phyloP scores from a whole-genome alignment of 1,140 invertebrate genomes.

The Eupeodes corollae region DNA sequence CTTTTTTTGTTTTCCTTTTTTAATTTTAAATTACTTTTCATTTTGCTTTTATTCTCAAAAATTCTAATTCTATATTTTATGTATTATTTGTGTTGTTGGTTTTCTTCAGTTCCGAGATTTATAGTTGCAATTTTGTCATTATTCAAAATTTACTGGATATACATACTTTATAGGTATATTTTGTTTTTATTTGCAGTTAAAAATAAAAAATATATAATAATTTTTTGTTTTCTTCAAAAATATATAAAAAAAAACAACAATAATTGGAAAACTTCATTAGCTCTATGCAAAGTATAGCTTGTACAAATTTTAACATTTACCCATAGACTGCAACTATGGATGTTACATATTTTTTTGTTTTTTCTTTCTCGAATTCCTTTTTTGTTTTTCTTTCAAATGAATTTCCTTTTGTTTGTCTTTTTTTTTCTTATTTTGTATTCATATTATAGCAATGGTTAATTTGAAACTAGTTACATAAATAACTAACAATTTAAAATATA shows the following conservation, averaged over 20 bases:
- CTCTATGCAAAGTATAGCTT: constrained; percentile 84
- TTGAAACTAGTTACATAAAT: constrained; percentile 13
- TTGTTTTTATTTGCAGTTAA: no score
- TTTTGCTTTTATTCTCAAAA: neutral
- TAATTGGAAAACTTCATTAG: constrained; percentile 67
- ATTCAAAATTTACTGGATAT: no score
- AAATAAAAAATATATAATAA: no score
- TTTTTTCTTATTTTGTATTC: neutral
- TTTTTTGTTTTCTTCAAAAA: no score
- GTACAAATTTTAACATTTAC: constrained; percentile 35
- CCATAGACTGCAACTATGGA: no score
- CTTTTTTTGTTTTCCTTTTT: neutral
- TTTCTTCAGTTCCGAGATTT: neutral
- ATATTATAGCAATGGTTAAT: neutral
- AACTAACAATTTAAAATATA: constrained; percentile 10
- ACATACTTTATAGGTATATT: no score
- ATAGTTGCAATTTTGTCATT: neutral
- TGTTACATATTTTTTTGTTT: constrained; percentile 1
- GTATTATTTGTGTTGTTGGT: no score
- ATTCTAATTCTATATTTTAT: neutral
- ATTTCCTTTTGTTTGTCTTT: no score
- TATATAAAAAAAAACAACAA: no score
- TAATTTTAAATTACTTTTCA: constrained; percentile 17
- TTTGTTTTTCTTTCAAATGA: constrained; percentile 1
- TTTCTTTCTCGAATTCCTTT: neutral